Base-by-base conservation (phyloP, 2,797 vertebrate genomes). In the Echeneis naucrates region DNA sequence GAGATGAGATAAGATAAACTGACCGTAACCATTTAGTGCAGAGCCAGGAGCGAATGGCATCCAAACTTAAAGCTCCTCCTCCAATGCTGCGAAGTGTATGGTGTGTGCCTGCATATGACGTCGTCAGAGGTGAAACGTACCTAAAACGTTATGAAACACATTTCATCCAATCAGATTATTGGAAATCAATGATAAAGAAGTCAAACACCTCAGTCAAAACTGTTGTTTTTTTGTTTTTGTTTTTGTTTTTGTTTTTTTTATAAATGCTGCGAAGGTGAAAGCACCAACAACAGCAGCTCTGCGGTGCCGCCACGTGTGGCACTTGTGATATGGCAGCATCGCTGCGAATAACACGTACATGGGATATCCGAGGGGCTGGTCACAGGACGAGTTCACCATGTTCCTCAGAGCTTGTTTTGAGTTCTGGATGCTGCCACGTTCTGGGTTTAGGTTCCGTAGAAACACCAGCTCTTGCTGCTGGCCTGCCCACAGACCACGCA, bases 351-450 rank as follows among this genome's bases (percentile, higher is more conserved):
- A 32, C 60, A 95, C 97, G 0, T 95, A 99, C 95, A 99, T 99
- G 81, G 98, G 98, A 88, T 99, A 99, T 14, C 98, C 98, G 81
- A 99, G 92, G 0, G 98, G 98, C 92, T 99, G 98, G 92, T 99
- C 98, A 4, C 98, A 99, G 2, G 98, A 99, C 1, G 97, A 99
- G 88, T 97, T 98, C 75, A 99, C 98, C 93, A 99, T 94, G 93
- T 99, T 99, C 57, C 97, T 91, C 73, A 99, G 93, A 8, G 97
- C 98, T 74, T 98, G 98, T 85, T 97, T 98, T 3, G 98, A 97
- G 93, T 99, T 99, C 94, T 99, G 98, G 89, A 99, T 98, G 93
- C 98, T 99, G 37, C 98, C 98, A 0, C 97, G 95, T 76, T 99
- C 98, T 0, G 98, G 98, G 89, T 99, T 99, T 55, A 97, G 93